A percentile compares a stretch with the other conserved stretches of the same genome.
Conservation (phyloP, 2,113 vertebrate genomes). For the Pluvianellus socialis region DNA sequence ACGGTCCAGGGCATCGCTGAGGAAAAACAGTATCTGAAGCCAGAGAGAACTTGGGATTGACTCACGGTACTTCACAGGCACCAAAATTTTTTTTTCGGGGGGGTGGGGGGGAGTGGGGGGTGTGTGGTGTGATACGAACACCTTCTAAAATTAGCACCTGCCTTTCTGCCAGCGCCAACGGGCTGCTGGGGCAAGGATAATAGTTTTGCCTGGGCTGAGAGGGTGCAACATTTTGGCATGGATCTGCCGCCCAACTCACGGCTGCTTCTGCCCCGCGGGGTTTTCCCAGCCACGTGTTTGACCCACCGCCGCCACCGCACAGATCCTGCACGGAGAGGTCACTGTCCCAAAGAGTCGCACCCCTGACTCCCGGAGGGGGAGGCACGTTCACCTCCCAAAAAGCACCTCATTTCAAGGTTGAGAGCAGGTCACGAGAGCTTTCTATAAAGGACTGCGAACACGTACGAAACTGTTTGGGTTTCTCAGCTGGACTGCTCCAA, state of each 20-base stretch:
- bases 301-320: fast-evolving
- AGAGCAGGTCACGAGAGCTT: background rate
- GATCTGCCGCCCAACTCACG: background rate
- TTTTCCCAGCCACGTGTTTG: fast-evolving
- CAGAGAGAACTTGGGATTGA: background rate
- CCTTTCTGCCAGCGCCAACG: background rate
- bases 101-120: background rate
- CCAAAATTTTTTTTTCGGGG: background rate
- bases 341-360: background rate
- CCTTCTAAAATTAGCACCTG: conserved; percentile 48
- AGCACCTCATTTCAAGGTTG: background rate
- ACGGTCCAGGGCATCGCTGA: background rate
- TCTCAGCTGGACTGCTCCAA: background rate
- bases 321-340: background rate
- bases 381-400: background rate
- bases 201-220: background rate
- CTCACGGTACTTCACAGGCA: background rate
- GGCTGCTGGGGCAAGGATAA: background rate
- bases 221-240: background rate
- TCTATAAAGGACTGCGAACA: background rate
- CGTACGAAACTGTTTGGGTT: fast-evolving
- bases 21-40: background rate
- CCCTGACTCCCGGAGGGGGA: fast-evolving
- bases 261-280: background rate
- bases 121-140: conserved; percentile 8